Conservation (phyloP, 37 sponge, comb jelly and placozoan genomes). For the Chondrosia reniformis region DNA sequence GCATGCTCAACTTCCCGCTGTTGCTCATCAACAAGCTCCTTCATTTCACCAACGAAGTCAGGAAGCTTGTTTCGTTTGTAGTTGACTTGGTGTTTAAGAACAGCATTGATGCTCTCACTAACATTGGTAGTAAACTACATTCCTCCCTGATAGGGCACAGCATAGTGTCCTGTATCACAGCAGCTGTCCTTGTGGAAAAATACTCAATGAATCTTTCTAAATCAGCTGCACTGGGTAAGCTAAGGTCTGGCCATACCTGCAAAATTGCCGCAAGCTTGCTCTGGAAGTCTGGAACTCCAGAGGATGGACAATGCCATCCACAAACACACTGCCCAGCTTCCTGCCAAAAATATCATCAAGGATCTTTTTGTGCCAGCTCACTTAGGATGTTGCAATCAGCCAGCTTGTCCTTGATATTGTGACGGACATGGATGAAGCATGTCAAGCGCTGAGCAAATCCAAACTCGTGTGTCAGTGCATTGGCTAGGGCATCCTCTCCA, state of each 20-base stretch:
- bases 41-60: conserved; percentile 28
- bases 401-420: conserved; percentile 40
- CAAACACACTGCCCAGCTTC: conserved; percentile 17
- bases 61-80: conserved; percentile 38
- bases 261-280: conserved; percentile 23
- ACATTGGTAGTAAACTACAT: conserved; percentile 42
- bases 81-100: conserved; percentile 23
- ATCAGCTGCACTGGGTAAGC: conserved; percentile 7
- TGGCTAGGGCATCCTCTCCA: conserved; percentile 31
- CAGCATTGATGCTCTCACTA: conserved; percentile 20
- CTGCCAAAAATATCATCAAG: conserved; percentile 29
- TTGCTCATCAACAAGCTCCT: conserved; percentile 34
- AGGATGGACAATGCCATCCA: conserved; percentile 39
- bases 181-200: conserved; percentile 12
- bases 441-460: conserved; percentile 38
- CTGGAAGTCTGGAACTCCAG: conserved; percentile 20
- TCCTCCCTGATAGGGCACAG: conserved; percentile 21
- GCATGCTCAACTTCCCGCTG: conserved; percentile 42
- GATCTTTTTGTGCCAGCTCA: conserved; percentile 14
- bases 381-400: not conserved
- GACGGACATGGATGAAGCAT: conserved; percentile 42
- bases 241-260: not conserved
- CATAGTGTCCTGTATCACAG: conserved; percentile 38
- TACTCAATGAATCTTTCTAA: not conserved
- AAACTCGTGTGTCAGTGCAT: conserved; percentile 54